These are phyloP conservation scores for Steinernema carpocapsae DNA, from an alignment of 2,888 invertebrate genomes.

Conservation along the genomic window DNA sequence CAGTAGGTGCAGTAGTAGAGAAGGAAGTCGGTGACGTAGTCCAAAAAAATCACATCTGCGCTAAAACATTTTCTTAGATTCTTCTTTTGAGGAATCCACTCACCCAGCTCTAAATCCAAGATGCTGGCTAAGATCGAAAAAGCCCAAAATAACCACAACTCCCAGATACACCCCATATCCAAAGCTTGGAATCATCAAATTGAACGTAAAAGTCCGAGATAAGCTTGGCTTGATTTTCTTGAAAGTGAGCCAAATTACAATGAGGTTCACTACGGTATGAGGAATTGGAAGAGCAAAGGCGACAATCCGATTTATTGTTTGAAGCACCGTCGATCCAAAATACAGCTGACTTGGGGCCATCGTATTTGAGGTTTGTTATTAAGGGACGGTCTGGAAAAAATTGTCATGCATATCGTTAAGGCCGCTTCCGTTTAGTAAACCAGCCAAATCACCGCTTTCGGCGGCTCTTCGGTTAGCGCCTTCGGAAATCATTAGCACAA, in stretches of 20 bases:
- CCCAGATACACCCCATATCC: neutral
- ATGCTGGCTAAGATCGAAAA: neutral
- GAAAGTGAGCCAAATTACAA: slow-evolving; percentile 1
- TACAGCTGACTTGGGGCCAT: too few relatives aligned
- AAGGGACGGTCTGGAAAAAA: too few relatives aligned
- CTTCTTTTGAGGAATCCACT: neutral
- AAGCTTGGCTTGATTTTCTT: neutral
- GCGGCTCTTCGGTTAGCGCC: too few relatives aligned
- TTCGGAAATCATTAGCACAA: too few relatives aligned
- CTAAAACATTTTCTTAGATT: neutral
- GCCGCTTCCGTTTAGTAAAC: too few relatives aligned
- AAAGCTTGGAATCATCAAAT: too few relatives aligned
- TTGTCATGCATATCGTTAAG: too few relatives aligned
- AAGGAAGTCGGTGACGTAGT: neutral
- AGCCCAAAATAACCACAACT: neutral
- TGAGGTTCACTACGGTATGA: neutral
- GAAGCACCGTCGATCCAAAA: neutral
- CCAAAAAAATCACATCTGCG: neutral
- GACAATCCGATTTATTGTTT: neutral
- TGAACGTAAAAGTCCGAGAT: neutral
- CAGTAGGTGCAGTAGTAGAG: slow-evolving; percentile 15
- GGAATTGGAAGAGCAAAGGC: neutral
- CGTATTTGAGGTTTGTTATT: too few relatives aligned
- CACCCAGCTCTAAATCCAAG: neutral
- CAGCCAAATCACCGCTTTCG: too few relatives aligned